These are phyloP conservation scores for Pheosia gnoma DNA, from an alignment of 2,888 invertebrate genomes.

Conservation along the genomic window DNA sequence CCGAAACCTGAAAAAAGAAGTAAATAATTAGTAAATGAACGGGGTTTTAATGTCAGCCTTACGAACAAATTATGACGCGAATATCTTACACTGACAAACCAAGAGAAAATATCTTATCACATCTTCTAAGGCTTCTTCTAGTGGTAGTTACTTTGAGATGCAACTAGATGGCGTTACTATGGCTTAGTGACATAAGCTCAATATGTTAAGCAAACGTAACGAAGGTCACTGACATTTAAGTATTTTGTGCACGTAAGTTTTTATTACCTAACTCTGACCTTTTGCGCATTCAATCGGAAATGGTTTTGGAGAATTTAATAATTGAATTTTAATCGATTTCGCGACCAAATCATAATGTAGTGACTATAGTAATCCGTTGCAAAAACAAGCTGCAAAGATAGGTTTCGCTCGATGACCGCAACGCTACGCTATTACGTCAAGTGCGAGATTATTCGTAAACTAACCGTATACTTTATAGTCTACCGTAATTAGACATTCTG, in stretches of 20 bases:
- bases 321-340: not conserved
- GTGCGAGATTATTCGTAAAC: too few species aligned
- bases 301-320: not conserved
- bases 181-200: not conserved
- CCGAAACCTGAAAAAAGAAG: conserved; percentile 55
- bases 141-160: not conserved
- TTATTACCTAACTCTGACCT: not conserved
- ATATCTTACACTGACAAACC: too few species aligned
- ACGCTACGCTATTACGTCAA: too few species aligned
- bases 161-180: not conserved
- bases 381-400: too few species aligned
- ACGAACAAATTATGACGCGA: too few species aligned
- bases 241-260: not conserved
- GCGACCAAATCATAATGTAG: too few species aligned
- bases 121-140: not conserved
- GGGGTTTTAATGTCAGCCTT: too few species aligned
- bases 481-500: too few species aligned
- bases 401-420: too few species aligned
- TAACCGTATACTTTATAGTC: too few species aligned
- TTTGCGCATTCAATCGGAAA: not conserved
- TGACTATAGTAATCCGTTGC: too few species aligned
- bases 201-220: not conserved
- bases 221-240: not conserved
- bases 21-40: not conserved
- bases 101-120: not conserved